These are phyloP conservation scores for Rotaria macrura DNA, from an alignment of 2,888 invertebrate genomes.

Conservation along the genomic window DNA sequence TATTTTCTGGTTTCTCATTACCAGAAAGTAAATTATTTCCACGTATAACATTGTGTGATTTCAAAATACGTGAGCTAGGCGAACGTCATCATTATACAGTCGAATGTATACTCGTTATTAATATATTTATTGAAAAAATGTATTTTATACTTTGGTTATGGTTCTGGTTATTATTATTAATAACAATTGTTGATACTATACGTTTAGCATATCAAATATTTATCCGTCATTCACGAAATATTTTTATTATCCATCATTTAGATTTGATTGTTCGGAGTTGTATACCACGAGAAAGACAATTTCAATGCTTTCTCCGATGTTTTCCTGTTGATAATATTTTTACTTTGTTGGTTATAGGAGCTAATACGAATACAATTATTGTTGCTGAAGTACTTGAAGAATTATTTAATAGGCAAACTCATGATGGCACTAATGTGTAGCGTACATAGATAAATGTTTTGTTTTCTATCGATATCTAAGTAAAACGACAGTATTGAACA, in stretches of 20 bases:
- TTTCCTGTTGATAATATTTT: background rate
- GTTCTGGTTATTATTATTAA: background rate
- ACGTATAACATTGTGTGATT: constrained; percentile 33
- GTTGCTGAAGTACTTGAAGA: background rate
- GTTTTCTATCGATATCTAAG: background rate
- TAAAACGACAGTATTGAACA: background rate
- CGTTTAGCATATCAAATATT: background rate
- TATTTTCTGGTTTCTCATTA: background rate
- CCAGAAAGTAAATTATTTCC: constrained; percentile 26
- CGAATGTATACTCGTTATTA: constrained; percentile 16
- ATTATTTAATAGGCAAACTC: background rate
- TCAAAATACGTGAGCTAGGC: constrained; percentile 31
- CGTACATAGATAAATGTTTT: background rate
- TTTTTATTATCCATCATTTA: background rate
- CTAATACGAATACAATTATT: background rate
- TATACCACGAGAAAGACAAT: background rate
- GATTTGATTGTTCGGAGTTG: background rate
- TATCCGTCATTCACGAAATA: background rate
- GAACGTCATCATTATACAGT: constrained; percentile 32
- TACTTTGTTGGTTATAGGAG: background rate
- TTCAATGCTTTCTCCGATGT: background rate
- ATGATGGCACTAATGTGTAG: background rate
- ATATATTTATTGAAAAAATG: constrained; percentile 21
- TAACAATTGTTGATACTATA: background rate
- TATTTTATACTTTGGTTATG: constrained; percentile 2